Base-by-base conservation (phyloP, 2,888 invertebrate species). In the Athripsodes cinereus region DNA sequence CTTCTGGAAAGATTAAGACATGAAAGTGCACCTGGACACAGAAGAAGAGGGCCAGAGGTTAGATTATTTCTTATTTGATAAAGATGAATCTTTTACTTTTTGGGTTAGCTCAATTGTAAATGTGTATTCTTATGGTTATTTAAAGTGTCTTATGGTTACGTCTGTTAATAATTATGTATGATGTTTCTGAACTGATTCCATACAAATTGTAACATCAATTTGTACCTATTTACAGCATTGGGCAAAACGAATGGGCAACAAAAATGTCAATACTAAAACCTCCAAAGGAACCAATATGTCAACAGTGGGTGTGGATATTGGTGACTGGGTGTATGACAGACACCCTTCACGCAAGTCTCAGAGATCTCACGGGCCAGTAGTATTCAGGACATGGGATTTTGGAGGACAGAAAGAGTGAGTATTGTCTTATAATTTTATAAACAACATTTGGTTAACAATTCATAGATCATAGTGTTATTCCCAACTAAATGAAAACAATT, bases 381-480 rank as follows among this genome's bases (percentile, higher is more conserved):
- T 92, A 22, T 95, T 95, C 74, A 78, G 96, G 55, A 98, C 98
- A 0, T 99, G 98, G 98, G 99, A 99, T 74, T 99, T 99, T 74
- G 97, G 97, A 2, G 98, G 98, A 0, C 98, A 97, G 76, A 87
- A 89, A 69, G 98, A 99, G 84, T 87, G 67, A 74, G 79, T 73
- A 22, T 46, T 19, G 22, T 40, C 13, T 40, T 16, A 8, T 40
- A 13, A 40, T 40, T 40, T 2, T n/a, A 16, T 2, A 3, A n/a
- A n/a, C n/a, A n/a, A n/a, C n/a, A n/a, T n/a, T n/a, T n/a, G n/a
- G n/a, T n/a, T 46, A 13, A 46, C 46, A 46, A 18, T 46, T 46
- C 19, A 2, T 11, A 18, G 2, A n/a, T n/a, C n/a, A n/a, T n/a
- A n/a, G n/a, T n/a, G n/a, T n/a, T n/a, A n/a, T n/a, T n/a, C n/a